Percentiles rank a stretch among this genome's conserved stretches.
phyloP scores from a whole-genome alignment of 2,888 invertebrate genomes.

The Pyrrhia umbra region DNA sequence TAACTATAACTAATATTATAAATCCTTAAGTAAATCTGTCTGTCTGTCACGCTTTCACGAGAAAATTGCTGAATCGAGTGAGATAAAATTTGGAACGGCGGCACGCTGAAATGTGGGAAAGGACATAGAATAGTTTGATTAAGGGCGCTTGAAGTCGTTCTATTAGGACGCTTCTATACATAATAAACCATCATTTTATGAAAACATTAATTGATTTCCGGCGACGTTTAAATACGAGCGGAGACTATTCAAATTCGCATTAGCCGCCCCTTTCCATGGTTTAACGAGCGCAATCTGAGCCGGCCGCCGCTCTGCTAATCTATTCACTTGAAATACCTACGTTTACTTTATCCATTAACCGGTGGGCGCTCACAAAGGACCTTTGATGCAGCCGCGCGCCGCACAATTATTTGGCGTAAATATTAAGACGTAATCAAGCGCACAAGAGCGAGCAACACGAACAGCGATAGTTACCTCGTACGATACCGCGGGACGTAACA shows the following conservation, averaged over 20 bases:
- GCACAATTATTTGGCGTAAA: slow-evolving; percentile 26
- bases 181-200: slow-evolving; percentile 26
- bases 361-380: slow-evolving; percentile 48
- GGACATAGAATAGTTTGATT: too few species aligned
- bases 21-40: too few species aligned
- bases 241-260: slow-evolving; percentile 57
- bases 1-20: too few species aligned
- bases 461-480: not conserved
- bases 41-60: too few species aligned
- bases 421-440: slow-evolving; percentile 7
- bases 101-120: too few species aligned
- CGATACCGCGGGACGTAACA: too few species aligned
- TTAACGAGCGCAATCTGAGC: slow-evolving; percentile 59
- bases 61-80: too few species aligned
- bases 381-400: slow-evolving; percentile 51
- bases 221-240: slow-evolving; percentile 50
- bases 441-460: not conserved
- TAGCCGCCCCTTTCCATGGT: slow-evolving; percentile 56
- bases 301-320: slow-evolving; percentile 50
- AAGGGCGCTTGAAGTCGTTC: too few species aligned
- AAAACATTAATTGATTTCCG: slow-evolving; percentile 56
- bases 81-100: too few species aligned
- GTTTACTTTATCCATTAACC: slow-evolving; percentile 54
- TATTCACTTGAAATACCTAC: slow-evolving; percentile 57
- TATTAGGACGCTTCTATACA: too few species aligned